These are phyloP conservation scores for Acipenser ruthenus DNA, from an alignment of 2,797 vertebrate genomes.

Conservation along the genomic window DNA sequence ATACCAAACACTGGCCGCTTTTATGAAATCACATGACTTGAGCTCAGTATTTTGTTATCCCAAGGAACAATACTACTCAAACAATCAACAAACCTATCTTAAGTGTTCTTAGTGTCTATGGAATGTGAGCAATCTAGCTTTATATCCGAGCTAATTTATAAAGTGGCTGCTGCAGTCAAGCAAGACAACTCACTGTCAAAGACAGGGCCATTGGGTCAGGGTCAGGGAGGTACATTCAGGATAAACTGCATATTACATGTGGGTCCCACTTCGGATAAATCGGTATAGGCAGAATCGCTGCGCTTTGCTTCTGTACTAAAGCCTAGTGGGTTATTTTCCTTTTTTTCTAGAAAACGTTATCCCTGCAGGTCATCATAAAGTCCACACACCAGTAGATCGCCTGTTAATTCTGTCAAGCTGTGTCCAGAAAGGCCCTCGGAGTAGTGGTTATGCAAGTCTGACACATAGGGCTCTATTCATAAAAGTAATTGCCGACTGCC, in stretches of 20 bases:
- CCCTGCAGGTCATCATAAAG: background rate
- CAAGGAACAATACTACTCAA: too few relatives aligned
- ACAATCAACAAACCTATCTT: too few relatives aligned
- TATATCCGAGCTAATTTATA: constrained; percentile 3
- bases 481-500: too few relatives aligned
- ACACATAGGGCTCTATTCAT: too few relatives aligned
- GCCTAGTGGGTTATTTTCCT: background rate
- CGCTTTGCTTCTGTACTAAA: background rate
- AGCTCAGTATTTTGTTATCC: too few relatives aligned
- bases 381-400: too few relatives aligned
- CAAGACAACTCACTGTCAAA: constrained; percentile 23
- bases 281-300: constrained; percentile 1
- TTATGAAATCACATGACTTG: too few relatives aligned
- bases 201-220: constrained; percentile 33
- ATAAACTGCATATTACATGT: constrained; percentile 1
- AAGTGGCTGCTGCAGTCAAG: constrained; percentile 1
- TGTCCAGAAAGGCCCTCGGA: too few relatives aligned
- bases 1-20: too few relatives aligned
- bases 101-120: background rate
- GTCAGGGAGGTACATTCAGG: constrained; percentile 26
- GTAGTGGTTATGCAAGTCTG: too few relatives aligned
- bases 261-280: background rate
- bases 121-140: constrained; percentile 6
- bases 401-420: too few relatives aligned
- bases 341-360: background rate